Conservation (phyloP, 2,797 vertebrate species). For the Chromis chromis region DNA sequence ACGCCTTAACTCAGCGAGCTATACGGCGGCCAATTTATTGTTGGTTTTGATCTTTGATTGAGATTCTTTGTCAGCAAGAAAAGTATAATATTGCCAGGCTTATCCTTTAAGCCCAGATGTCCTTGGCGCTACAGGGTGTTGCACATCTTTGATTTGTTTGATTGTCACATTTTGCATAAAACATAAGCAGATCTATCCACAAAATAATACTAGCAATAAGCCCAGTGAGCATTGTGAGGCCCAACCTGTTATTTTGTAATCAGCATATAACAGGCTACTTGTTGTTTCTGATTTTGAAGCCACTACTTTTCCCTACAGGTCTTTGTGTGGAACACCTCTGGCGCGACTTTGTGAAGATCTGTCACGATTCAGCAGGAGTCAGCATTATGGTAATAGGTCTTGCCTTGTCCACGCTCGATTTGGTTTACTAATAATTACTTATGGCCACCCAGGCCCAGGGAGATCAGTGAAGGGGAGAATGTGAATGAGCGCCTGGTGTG, state of each 20-base stretch:
- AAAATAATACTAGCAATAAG: neutral
- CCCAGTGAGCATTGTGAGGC: neutral
- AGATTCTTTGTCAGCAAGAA: neutral
- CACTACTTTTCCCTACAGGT: neutral
- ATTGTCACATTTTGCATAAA: neutral
- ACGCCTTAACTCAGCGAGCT: too few relatives aligned
- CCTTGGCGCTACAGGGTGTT: neutral
- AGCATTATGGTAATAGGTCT: conserved; percentile 63
- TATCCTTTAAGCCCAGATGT: accelerated
- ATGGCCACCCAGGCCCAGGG: conserved; percentile 40
- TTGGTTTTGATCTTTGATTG: neutral
- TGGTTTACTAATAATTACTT: conserved; percentile 76
- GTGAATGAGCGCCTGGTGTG: conserved; percentile 41
- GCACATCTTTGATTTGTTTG: neutral
- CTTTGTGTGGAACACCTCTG: conserved; percentile 1
- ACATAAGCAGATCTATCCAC: neutral
- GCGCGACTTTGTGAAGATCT: conserved; percentile 44
- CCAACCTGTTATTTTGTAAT: neutral
- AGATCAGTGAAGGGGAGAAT: conserved; percentile 50
- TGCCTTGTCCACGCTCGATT: conserved; percentile 54
- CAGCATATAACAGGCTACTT: neutral
- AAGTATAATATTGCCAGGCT: neutral
- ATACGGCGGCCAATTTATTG: too few relatives aligned
- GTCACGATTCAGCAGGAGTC: conserved; percentile 51
- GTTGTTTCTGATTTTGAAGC: neutral